A percentile compares a stretch with the other conserved stretches of the same genome.
Evolutionary conservation across 2,888 invertebrate species (phyloP).

Genomic region (Ethmia dodecea): DNA sequence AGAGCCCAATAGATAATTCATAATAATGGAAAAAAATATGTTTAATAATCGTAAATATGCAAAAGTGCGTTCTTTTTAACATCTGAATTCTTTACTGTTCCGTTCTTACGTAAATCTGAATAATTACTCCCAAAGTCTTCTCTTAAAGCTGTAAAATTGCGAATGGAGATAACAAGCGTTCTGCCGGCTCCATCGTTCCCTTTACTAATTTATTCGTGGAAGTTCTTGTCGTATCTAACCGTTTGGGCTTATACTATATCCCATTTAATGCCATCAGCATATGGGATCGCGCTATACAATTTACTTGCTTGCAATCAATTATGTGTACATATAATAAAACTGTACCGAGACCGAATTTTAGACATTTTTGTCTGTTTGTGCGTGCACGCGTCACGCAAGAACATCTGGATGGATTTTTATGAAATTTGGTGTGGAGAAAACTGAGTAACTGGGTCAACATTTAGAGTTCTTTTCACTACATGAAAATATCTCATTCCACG

Average conservation of each 20-base stretch:
- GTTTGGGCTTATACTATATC: slow-evolving; percentile 48
- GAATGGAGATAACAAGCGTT: slow-evolving; percentile 51
- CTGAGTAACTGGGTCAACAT: too few species aligned
- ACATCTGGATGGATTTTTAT: too few species aligned
- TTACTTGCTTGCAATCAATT: slow-evolving; percentile 37
- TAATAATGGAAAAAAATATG: neutral
- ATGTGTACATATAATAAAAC: too few species aligned
- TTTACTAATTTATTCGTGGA: slow-evolving; percentile 57
- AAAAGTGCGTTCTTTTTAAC: too few species aligned
- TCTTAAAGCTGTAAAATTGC: slow-evolving; percentile 48
- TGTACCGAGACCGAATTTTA: too few species aligned
- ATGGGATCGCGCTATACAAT: slow-evolving; percentile 36
- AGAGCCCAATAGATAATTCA: neutral
- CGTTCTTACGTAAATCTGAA: too few species aligned
- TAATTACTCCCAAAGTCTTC: slow-evolving; percentile 48
- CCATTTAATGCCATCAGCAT: slow-evolving; percentile 43
- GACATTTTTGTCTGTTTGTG: too few species aligned
- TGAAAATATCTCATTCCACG: too few species aligned
- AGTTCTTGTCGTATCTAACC: slow-evolving; percentile 51
- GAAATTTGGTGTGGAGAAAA: too few species aligned
- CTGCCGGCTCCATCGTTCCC: slow-evolving; percentile 42
- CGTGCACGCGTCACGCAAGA: too few species aligned
- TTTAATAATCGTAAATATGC: neutral
- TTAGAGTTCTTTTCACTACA: too few species aligned
- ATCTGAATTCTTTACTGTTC: slow-evolving; percentile 11